A percentile compares a stretch with the other conserved stretches of the same genome.
phyloP scores from a whole-genome alignment of 2,888 invertebrate species.

The Lasioglossum morio region DNA sequence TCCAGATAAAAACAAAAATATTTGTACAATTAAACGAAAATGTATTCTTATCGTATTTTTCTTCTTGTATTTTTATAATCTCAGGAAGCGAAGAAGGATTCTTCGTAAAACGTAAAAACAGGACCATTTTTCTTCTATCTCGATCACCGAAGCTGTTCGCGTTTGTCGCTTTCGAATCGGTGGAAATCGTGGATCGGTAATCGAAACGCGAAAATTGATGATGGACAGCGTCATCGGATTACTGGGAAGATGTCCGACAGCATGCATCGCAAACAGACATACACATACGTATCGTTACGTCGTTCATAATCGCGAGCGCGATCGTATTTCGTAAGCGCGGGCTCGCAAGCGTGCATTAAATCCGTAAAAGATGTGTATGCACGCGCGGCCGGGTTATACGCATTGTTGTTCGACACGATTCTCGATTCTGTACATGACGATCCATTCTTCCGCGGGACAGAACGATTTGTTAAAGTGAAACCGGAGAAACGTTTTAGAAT shows the following conservation, averaged over 20 bases:
- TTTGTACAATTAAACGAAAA: too few relatives aligned
- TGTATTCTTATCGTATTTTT: too few relatives aligned
- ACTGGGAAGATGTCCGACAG: not conserved
- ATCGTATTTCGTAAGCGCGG: not conserved
- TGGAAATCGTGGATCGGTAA: not conserved
- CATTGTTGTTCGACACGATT: conserved; percentile 29
- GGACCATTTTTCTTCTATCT: too few relatives aligned
- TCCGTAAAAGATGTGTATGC: not conserved
- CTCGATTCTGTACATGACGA: conserved; percentile 3
- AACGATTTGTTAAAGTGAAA: conserved; percentile 47
- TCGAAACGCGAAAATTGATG: not conserved
- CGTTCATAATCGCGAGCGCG: not conserved
- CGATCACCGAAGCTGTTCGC: not conserved
- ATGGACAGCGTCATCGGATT: not conserved
- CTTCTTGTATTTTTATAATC: too few relatives aligned
- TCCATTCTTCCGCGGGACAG: conserved; percentile 29
- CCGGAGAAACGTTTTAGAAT: conserved; percentile 33
- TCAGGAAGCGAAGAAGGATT: too few relatives aligned
- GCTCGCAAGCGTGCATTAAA: not conserved
- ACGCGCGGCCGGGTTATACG: not conserved
- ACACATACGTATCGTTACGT: not conserved
- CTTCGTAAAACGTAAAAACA: too few relatives aligned
- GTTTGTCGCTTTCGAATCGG: not conserved
- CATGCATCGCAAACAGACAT: not conserved
- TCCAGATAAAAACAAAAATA: too few relatives aligned